Conservation (phyloP, 2,888 invertebrate species). For the Agonopterix heracliana region DNA sequence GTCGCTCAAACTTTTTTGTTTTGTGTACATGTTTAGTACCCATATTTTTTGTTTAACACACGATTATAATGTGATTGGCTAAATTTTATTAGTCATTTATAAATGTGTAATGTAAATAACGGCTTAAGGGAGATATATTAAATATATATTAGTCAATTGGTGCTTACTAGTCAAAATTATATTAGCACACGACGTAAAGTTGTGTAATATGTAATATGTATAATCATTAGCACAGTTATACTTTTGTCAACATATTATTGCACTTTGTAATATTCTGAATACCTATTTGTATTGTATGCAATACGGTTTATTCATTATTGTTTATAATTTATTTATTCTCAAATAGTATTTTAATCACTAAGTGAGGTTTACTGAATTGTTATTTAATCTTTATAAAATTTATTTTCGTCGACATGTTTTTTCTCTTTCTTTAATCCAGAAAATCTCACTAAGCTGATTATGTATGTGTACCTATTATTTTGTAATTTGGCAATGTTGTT, state of each 20-base stretch:
- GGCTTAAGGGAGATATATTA: constrained; percentile 3
- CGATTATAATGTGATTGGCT: constrained; percentile 43
- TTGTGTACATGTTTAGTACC: constrained; percentile 4
- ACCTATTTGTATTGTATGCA: background rate
- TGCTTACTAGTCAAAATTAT: constrained; percentile 77
- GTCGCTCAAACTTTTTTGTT: constrained; percentile 28
- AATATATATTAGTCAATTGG: constrained; percentile 67
- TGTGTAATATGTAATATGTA: background rate
- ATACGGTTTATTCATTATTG: background rate
- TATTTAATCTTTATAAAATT: background rate
- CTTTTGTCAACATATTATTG: background rate
- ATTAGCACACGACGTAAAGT: constrained; percentile 26
- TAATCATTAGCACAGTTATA: background rate
- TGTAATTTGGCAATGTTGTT: constrained; percentile 18
- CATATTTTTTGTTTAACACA: constrained; percentile 26
- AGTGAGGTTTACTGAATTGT: background rate
- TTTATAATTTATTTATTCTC: background rate
- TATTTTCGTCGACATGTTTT: background rate
- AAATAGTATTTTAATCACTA: background rate
- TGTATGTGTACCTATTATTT: background rate
- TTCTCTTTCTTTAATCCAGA: background rate
- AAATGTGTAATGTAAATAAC: constrained; percentile 23
- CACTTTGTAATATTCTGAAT: background rate
- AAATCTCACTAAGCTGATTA: background rate
- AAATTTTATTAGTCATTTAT: constrained; percentile 59